These are phyloP conservation scores for Crepidodera aurea DNA, from an alignment of 2,888 invertebrate genomes.

Conservation along the genomic window DNA sequence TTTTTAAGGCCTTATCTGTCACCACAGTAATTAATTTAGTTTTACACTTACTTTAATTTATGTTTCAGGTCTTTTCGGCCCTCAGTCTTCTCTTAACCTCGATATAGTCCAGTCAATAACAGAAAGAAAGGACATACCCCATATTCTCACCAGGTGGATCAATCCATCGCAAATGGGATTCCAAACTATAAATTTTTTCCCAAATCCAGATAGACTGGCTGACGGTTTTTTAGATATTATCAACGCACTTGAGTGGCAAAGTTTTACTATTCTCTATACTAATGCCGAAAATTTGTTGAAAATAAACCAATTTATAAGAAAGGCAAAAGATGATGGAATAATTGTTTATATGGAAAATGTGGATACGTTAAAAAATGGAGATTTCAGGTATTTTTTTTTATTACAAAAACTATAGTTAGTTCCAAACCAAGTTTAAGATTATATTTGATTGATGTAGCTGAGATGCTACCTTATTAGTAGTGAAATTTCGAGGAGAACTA, in stretches of 20 bases:
- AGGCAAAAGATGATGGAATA: constrained; percentile 56
- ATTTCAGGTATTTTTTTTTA: constrained; percentile 63
- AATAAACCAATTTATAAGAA: constrained; percentile 63
- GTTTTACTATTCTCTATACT: constrained; percentile 68
- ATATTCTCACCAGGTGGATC: constrained; percentile 33
- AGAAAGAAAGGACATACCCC: constrained; percentile 31
- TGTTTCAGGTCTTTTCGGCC: constrained; percentile 29
- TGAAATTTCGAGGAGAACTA: too few species aligned
- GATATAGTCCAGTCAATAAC: constrained; percentile 30
- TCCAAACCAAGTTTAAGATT: neutral
- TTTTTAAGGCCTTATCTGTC: too few species aligned
- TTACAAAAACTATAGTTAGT: too few species aligned
- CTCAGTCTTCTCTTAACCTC: constrained; percentile 27
- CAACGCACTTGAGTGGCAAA: constrained; percentile 65
- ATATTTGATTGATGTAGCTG: too few species aligned
- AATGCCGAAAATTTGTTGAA: constrained; percentile 65
- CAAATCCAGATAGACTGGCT: constrained; percentile 61
- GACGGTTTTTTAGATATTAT: constrained; percentile 57
- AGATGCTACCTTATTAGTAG: too few species aligned
- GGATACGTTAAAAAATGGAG: constrained; percentile 53
- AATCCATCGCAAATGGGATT: constrained; percentile 32
- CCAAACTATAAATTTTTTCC: constrained; percentile 67
- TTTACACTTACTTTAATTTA: too few species aligned
- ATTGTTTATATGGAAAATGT: constrained; percentile 59
- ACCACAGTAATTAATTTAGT: too few species aligned